Conservation (phyloP, 1,140 invertebrate species). For the Bombus superbus region DNA sequence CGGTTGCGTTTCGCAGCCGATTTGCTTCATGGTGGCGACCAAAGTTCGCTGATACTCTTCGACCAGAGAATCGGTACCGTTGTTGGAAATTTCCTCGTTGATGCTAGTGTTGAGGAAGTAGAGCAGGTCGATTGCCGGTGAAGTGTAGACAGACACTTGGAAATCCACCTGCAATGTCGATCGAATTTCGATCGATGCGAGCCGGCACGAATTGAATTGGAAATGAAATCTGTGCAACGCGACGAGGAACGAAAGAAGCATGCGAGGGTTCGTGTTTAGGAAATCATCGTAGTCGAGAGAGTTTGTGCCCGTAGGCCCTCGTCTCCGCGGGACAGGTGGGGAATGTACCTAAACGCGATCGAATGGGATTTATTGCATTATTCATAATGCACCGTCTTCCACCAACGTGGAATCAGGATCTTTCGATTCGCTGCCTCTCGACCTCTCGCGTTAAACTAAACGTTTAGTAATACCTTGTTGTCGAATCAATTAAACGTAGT, state of each 20-base stretch:
- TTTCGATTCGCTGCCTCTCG: not conserved
- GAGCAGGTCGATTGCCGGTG: conserved; percentile 82
- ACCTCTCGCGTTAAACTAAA: not conserved
- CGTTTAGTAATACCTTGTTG: not conserved
- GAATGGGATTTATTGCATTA: conserved; percentile 71
- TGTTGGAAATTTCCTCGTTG: conserved; percentile 62
- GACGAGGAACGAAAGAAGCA: conserved; percentile 21
- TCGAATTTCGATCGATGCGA: conserved; percentile 28
- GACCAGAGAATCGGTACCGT: conserved; percentile 76
- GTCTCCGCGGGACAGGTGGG: conserved; percentile 34
- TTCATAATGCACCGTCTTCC: conserved; percentile 62
- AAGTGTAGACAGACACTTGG: conserved; percentile 80
- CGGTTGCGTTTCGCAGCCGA: conserved; percentile 75
- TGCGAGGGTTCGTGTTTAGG: conserved; percentile 68
- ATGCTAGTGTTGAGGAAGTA: conserved; percentile 83
- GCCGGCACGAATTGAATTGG: conserved; percentile 65
- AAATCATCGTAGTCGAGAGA: conserved; percentile 63
- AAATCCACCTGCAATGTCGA: conserved; percentile 82
- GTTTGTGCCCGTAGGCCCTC: conserved; percentile 21
- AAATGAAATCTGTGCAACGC: conserved; percentile 66
- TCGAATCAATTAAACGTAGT: not conserved
- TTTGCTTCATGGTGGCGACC: conserved; percentile 71
- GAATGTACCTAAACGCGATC: conserved; percentile 58
- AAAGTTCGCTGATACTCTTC: conserved; percentile 78
- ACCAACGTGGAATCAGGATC: not conserved